Percentiles rank a stretch among this genome's conserved stretches.
Evolutionary conservation across 1,140 invertebrate species (phyloP).

Genomic region (Acyrthosiphon pisum): DNA sequence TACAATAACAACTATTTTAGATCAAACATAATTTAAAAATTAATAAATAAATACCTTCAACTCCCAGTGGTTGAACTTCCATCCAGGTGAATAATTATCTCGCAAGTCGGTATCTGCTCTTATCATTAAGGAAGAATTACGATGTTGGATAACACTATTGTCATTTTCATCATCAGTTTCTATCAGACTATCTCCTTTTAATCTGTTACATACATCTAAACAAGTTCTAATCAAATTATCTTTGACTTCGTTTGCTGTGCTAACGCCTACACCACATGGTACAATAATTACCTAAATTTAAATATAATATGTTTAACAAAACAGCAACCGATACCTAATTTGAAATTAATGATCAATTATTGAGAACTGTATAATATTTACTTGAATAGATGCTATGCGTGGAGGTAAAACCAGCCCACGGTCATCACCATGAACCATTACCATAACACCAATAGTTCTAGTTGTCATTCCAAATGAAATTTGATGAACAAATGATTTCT

Average conservation of each 20-base stretch:
- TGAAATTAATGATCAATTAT: neutral
- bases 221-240: constrained; percentile 77
- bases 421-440: constrained; percentile 97
- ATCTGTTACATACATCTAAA: constrained; percentile 70
- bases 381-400: constrained; percentile 81
- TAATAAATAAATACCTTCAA: constrained; percentile 74
- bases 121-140: constrained; percentile 65
- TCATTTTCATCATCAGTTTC: neutral
- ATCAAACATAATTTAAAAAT: neutral
- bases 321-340: neutral
- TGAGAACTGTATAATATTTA: constrained; percentile 59
- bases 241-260: constrained; percentile 75
- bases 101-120: constrained; percentile 84
- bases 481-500: constrained; percentile 92
- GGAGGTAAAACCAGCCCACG: constrained; percentile 96
- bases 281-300: constrained; percentile 83
- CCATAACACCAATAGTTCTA: constrained; percentile 91
- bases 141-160: neutral
- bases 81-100: constrained; percentile 97
- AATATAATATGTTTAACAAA: neutral
- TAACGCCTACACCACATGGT: constrained; percentile 94
- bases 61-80: constrained; percentile 99
- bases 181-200: constrained; percentile 63
- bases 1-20: neutral
- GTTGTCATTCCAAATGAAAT: constrained; percentile 99